Evolutionary conservation across 2,888 invertebrate genomes (phyloP).

Genomic region (Chrysodeixis includens): DNA sequence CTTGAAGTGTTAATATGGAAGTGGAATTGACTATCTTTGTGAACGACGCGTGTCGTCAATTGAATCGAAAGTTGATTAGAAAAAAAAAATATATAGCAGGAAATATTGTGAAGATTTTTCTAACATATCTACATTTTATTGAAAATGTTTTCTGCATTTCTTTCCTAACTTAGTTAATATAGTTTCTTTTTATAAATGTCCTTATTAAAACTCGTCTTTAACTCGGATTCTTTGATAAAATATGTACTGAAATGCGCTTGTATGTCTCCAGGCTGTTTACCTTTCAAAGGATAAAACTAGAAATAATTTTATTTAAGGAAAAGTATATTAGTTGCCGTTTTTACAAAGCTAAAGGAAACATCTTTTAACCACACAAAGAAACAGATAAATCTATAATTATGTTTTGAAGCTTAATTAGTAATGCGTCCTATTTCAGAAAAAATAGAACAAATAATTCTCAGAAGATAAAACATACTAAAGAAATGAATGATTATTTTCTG

Average conservation of each 20-base stretch:
- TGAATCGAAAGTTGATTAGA: neutral
- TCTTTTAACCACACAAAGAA: neutral
- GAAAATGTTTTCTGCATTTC: neutral
- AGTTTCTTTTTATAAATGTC: constrained; percentile 30
- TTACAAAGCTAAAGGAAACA: neutral
- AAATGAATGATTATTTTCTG: no score
- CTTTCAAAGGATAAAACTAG: constrained; percentile 42
- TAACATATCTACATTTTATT: no score
- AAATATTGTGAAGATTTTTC: no score
- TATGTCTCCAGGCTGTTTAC: constrained; percentile 41
- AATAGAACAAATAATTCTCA: no score
- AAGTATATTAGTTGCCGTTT: constrained; percentile 25
- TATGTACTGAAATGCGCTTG: constrained; percentile 24
- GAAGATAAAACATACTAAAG: no score
- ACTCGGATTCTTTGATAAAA: constrained; percentile 38
- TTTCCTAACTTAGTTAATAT: neutral
- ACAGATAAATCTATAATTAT: neutral
- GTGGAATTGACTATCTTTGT: neutral
- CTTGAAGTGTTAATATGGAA: neutral
- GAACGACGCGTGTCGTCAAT: neutral
- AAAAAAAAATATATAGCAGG: no score
- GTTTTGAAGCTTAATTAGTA: no score
- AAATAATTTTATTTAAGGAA: constrained; percentile 24
- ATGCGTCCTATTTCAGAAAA: no score
- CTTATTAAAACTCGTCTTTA: constrained; percentile 26